Percentiles rank a stretch among this genome's conserved stretches.
These are phyloP conservation scores for Cantharis nigra DNA, from an alignment of 2,888 invertebrate species.

Conservation along the genomic window DNA sequence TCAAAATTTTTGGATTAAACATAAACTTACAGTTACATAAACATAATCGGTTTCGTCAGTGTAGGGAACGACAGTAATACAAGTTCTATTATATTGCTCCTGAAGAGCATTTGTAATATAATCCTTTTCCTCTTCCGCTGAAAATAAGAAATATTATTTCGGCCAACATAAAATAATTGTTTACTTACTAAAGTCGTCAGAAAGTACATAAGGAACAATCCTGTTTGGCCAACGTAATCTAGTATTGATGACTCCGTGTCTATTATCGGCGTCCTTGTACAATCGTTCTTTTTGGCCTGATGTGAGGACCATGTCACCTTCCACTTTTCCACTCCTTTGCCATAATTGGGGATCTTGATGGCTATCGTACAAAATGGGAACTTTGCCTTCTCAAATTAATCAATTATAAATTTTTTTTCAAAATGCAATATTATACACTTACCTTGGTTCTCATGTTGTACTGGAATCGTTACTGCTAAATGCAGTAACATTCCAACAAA, in stretches of 20 bases:
- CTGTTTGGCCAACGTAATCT: not conserved
- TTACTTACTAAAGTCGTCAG: not conserved
- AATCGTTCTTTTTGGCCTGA: not conserved
- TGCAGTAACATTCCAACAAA: not conserved
- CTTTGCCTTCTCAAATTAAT: too few relatives aligned
- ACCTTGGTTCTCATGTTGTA: too few relatives aligned
- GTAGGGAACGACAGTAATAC: too few relatives aligned
- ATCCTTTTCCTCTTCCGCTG: too few relatives aligned
- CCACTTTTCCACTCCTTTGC: conserved; percentile 17
- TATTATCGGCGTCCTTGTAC: not conserved
- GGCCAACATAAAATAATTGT: not conserved
- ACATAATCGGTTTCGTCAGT: too few relatives aligned
- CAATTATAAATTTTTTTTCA: too few relatives aligned
- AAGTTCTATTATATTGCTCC: too few relatives aligned
- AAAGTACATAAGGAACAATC: conserved; percentile 5
- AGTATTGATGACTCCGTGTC: conserved; percentile 6
- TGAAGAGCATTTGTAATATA: too few relatives aligned
- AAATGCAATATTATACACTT: not conserved
- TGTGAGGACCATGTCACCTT: conserved; percentile 15
- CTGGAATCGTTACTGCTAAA: not conserved
- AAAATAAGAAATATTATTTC: too few relatives aligned
- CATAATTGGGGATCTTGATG: not conserved
- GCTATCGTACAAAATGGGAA: too few relatives aligned
- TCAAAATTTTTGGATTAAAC: too few relatives aligned
- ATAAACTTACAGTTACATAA: not conserved